phyloP scores from a whole-genome alignment of 2,797 vertebrate species.

The Poliocrania exsul region DNA sequence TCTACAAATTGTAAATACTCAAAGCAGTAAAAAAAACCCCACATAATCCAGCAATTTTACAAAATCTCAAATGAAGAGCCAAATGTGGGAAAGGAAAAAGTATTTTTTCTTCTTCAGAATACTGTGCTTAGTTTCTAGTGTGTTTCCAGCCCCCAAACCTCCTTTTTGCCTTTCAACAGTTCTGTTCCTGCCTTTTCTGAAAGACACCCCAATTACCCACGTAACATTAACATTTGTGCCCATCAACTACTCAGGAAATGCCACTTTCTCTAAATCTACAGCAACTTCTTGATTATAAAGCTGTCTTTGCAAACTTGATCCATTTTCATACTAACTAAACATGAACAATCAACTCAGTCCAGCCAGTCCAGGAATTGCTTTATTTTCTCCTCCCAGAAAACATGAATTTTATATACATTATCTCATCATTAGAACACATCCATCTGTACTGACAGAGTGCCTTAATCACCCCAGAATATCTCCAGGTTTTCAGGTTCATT shows the following conservation, averaged over 20 bases:
- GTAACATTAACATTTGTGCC: background rate
- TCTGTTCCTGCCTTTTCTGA: background rate
- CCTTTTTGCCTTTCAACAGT: background rate
- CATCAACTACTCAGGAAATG: background rate
- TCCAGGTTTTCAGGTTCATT: background rate
- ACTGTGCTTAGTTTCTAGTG: background rate
- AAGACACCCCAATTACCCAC: background rate
- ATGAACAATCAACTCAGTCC: background rate
- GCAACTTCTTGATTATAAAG: background rate
- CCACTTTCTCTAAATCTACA: background rate
- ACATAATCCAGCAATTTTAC: background rate
- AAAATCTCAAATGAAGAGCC: background rate
- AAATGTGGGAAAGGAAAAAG: background rate
- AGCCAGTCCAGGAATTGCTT: background rate
- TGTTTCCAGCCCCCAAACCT: background rate
- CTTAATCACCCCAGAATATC: background rate
- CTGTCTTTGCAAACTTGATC: background rate
- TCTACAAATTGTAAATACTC: background rate
- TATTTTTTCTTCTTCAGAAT: background rate
- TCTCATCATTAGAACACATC: background rate
- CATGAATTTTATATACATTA: background rate
- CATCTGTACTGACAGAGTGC: background rate
- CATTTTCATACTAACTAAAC: background rate
- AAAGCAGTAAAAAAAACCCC: background rate
- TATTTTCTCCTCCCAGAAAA: background rate